Evolutionary conservation across 2,113 vertebrate species (phyloP).

Genomic region (Grallaria varia): DNA sequence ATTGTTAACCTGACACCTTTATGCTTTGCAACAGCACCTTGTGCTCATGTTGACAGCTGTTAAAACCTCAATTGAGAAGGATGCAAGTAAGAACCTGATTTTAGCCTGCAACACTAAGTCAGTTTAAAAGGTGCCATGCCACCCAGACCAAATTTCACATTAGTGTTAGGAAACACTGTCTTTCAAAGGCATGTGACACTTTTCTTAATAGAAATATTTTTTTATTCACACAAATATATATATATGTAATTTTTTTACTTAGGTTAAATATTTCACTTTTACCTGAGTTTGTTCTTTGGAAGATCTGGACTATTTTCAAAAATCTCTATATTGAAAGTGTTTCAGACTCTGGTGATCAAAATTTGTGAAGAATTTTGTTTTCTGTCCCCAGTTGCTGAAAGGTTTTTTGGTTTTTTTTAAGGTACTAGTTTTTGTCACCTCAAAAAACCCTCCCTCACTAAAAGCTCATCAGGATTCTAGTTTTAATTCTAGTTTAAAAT

Average conservation of each 20-base stretch:
- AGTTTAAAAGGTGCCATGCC: neutral
- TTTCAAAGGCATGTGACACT: neutral
- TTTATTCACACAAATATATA: neutral
- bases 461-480: neutral
- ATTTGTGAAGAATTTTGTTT: neutral
- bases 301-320: neutral
- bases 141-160: neutral
- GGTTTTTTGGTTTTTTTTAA: neutral
- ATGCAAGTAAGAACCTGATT: neutral
- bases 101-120: neutral
- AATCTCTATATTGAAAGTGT: neutral
- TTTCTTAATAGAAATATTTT: neutral
- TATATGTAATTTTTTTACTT: neutral
- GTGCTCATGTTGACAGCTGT: neutral
- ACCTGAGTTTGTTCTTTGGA: neutral
- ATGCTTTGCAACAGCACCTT: neutral
- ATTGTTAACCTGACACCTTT: neutral
- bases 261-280: neutral
- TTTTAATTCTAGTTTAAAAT: neutral
- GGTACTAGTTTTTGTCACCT: neutral
- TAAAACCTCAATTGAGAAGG: neutral
- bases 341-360: neutral
- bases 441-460: rapidly evolving
- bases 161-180: neutral
- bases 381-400: neutral